Conservation (phyloP, 2,113 vertebrate genomes). For the Scatophagus argus region DNA sequence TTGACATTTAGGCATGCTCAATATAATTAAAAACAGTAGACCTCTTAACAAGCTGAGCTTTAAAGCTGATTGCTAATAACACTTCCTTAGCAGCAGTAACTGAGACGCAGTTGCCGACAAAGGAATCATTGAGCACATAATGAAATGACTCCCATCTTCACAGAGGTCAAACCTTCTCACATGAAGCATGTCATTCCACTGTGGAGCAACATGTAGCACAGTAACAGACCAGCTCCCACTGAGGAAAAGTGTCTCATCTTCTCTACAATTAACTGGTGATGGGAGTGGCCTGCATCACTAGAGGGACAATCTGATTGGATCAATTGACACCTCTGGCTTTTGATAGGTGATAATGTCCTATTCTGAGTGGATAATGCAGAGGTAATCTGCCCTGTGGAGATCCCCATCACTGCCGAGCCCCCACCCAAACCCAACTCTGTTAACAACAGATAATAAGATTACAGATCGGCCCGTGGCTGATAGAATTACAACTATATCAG, state of each 20-base stretch:
- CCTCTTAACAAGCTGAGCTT: background rate
- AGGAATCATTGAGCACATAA: background rate
- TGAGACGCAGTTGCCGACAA: slow-evolving; percentile 13
- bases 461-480: slow-evolving; percentile 68
- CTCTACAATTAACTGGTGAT: slow-evolving; percentile 60
- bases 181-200: background rate
- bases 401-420: slow-evolving; percentile 66
- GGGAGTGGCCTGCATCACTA: slow-evolving; percentile 61
- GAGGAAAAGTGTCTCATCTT: slow-evolving; percentile 26
- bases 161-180: slow-evolving; percentile 11
- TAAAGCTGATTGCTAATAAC: background rate
- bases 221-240: slow-evolving; percentile 18
- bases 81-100: background rate
- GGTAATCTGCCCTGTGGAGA: slow-evolving; percentile 78
- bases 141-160: slow-evolving; percentile 5
- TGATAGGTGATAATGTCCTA: slow-evolving; percentile 78
- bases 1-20: background rate
- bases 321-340: slow-evolving; percentile 77
- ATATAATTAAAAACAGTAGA: background rate
- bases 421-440: slow-evolving; percentile 68
- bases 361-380: slow-evolving; percentile 81
- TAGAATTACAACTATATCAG: slow-evolving; percentile 74
- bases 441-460: slow-evolving; percentile 82
- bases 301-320: slow-evolving; percentile 75
- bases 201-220: slow-evolving; percentile 15